Conservation (phyloP, 2,113 vertebrate species). For the Misgurnus mizolepis region DNA sequence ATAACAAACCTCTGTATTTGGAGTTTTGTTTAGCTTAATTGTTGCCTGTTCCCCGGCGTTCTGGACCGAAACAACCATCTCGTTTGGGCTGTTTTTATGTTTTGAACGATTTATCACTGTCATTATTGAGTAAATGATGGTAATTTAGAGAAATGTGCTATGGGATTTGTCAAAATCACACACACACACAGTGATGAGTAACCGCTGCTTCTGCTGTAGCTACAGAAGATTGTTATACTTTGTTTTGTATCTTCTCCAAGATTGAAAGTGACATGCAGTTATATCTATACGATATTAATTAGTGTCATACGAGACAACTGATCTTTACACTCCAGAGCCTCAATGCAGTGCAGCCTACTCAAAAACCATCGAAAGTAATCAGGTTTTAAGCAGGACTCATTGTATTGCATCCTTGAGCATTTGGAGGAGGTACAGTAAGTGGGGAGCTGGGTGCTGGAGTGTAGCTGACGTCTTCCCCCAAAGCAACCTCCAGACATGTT, state of each 20-base stretch:
- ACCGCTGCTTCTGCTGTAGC: not conserved
- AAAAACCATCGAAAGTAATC: conserved; percentile 54
- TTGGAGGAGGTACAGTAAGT: not conserved
- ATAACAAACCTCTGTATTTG: conserved; percentile 24
- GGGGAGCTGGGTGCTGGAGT: conserved; percentile 24
- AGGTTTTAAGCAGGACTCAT: conserved; percentile 31
- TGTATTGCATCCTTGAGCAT: conserved; percentile 8
- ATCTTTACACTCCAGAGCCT: conserved; percentile 53
- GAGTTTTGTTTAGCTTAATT: conserved; percentile 47
- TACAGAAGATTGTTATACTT: not conserved
- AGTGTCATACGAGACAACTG: conserved; percentile 55
- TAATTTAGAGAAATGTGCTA: conserved; percentile 39
- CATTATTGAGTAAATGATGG: conserved; percentile 26
- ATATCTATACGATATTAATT: conserved; percentile 54
- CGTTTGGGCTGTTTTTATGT: conserved; percentile 27
- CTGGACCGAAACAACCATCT: conserved; percentile 11
- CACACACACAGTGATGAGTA: conserved; percentile 43
- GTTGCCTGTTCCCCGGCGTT: conserved; percentile 33
- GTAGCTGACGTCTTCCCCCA: conserved; percentile 36
- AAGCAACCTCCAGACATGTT: conserved; percentile 44
- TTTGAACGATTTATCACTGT: conserved; percentile 35
- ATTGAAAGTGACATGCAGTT: conserved; percentile 13
- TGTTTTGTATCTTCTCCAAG: conserved; percentile 13
- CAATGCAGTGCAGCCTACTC: conserved; percentile 38
- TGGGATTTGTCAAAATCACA: conserved; percentile 55